Evolutionary conservation across 1,140 invertebrate species (phyloP).

Genomic region (Antheraea pernyi): DNA sequence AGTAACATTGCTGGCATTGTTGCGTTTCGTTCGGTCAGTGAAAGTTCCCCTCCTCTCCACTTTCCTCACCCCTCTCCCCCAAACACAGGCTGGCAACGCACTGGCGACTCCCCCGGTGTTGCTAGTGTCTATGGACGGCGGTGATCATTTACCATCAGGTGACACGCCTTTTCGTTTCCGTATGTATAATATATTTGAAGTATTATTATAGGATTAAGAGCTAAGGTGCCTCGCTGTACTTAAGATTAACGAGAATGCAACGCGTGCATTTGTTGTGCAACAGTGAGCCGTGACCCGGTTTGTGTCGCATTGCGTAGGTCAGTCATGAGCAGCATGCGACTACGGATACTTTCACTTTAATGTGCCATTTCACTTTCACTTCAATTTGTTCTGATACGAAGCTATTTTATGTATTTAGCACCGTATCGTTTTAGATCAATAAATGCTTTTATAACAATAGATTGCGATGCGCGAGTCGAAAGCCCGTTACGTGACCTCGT

Average conservation of each 20-base stretch:
- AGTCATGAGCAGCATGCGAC: constrained; percentile 44
- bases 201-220: background rate
- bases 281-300: constrained; percentile 49
- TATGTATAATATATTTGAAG: background rate
- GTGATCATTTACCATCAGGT: no score
- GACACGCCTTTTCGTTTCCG: no score
- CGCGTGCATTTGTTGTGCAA: constrained; percentile 43
- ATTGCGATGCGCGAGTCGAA: no score
- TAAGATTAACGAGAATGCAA: constrained; percentile 25
- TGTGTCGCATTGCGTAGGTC: constrained; percentile 65
- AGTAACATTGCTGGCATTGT: no score
- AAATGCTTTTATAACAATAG: background rate
- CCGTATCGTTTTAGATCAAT: background rate
- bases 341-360: constrained; percentile 54
- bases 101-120: no score
- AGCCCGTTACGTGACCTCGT: no score
- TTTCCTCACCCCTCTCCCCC: no score
- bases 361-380: constrained; percentile 62
- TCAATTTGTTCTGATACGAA: constrained; percentile 3
- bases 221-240: background rate
- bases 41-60: no score
- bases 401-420: background rate
- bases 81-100: no score
- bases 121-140: no score
- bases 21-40: no score